phyloP scores from a whole-genome alignment of 2,113 vertebrate genomes.

The Neogobius melanostomus region DNA sequence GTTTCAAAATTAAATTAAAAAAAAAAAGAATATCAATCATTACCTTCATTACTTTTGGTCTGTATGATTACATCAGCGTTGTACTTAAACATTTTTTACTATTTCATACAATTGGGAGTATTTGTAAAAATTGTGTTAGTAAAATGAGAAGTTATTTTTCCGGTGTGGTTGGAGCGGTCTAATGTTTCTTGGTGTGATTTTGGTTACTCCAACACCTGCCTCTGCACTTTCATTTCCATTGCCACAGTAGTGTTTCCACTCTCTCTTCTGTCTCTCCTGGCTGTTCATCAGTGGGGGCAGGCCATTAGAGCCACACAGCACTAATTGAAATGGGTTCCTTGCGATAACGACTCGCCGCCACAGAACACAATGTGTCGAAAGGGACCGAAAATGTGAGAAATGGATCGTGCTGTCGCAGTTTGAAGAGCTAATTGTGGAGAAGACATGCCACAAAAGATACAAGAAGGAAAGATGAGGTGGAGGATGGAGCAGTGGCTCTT shows the following conservation, averaged over 20 bases:
- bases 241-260: conserved; percentile 12
- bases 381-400: conserved; percentile 41
- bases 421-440: conserved; percentile 48
- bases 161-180: too few species aligned
- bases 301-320: conserved; percentile 44
- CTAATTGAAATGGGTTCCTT: conserved; percentile 63
- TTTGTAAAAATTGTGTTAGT: too few species aligned
- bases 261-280: conserved; percentile 36
- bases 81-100: too few species aligned
- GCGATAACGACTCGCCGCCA: conserved; percentile 43
- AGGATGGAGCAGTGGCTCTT: conserved; percentile 1
- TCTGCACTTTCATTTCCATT: conserved; percentile 31
- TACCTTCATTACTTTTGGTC: too few species aligned
- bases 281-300: conserved; percentile 53
- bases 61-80: too few species aligned
- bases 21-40: too few species aligned
- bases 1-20: too few species aligned
- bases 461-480: conserved; percentile 8
- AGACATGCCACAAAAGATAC: conserved; percentile 33
- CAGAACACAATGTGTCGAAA: conserved; percentile 34
- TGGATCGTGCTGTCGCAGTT: conserved; percentile 20
- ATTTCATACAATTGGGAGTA: too few species aligned
- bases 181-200: not conserved
- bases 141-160: too few species aligned
- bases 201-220: conserved; percentile 23